phyloP scores from a whole-genome alignment of 2,797 vertebrate genomes.

The Amblyopsis hoosieri region DNA sequence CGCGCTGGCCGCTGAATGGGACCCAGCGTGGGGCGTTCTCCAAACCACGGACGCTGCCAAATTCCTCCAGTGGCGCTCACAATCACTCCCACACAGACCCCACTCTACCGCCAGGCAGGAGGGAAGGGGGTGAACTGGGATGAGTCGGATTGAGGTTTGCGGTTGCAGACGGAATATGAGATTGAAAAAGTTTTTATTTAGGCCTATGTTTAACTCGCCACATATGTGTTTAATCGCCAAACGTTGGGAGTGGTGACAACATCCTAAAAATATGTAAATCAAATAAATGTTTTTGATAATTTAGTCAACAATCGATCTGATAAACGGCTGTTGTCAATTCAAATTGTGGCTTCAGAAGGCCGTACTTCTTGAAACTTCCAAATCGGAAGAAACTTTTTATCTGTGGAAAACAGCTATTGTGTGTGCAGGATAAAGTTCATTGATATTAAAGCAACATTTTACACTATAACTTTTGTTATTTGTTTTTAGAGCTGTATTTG shows the following conservation, averaged over 20 bases:
- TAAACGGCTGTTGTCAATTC: background rate
- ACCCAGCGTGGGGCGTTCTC: constrained; percentile 96
- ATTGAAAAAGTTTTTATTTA: constrained; percentile 15
- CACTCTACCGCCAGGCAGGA: constrained; percentile 80
- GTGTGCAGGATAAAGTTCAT: constrained; percentile 61
- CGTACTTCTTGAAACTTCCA: too few species aligned
- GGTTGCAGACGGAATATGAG: background rate
- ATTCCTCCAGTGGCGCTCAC: constrained; percentile 97
- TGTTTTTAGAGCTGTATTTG: constrained; percentile 55
- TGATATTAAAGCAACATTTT: constrained; percentile 62
- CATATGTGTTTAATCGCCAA: too few species aligned
- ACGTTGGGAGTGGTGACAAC: constrained; percentile 23
- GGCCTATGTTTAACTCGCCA: background rate
- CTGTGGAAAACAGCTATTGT: constrained; percentile 10
- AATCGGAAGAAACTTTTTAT: too few species aligned
- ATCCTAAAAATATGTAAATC: constrained; percentile 23
- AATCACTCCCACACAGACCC: constrained; percentile 91
- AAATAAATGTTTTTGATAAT: constrained; percentile 12
- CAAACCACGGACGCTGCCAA: constrained; percentile 89
- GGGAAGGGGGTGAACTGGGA: constrained; percentile 35
- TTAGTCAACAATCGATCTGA: constrained; percentile 28
- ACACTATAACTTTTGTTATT: constrained; percentile 56
- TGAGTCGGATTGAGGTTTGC: constrained; percentile 6
- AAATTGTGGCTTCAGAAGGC: too few species aligned
- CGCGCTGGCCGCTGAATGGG: constrained; percentile 90